These are phyloP conservation scores for Echeneis naucrates DNA, from an alignment of 2,797 vertebrate genomes.

Conservation along the genomic window DNA sequence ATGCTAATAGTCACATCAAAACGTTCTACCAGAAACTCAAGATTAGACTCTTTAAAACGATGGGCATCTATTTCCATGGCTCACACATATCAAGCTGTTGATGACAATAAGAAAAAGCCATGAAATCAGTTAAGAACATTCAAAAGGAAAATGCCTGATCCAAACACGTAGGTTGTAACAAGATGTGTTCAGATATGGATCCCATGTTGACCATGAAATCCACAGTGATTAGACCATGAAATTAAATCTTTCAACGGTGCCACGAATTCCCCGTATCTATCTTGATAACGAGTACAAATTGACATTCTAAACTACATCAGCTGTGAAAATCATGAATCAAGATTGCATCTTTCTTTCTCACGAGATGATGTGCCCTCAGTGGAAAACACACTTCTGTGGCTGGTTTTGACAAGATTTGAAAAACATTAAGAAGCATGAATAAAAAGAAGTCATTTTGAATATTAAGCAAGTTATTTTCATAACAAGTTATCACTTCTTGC, in stretches of 20 bases:
- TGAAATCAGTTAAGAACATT: constrained; percentile 62
- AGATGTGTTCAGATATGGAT: constrained; percentile 63
- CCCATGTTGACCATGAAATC: constrained; percentile 60
- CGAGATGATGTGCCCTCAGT: constrained; percentile 11
- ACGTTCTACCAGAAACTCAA: constrained; percentile 21
- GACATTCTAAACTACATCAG: constrained; percentile 61
- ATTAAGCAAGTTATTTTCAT: constrained; percentile 18
- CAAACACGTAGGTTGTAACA: constrained; percentile 19
- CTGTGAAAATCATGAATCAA: constrained; percentile 48
- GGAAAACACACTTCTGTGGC: not conserved
- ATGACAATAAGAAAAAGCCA: constrained; percentile 53
- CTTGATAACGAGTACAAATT: constrained; percentile 64
- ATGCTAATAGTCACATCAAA: constrained; percentile 60
- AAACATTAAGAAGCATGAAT: not conserved
- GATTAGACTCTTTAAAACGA: constrained; percentile 27
- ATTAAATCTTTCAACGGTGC: constrained; percentile 61
- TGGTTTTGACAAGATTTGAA: not conserved
- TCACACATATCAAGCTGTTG: constrained; percentile 20
- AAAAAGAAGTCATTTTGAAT: not conserved
- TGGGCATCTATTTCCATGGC: constrained; percentile 56
- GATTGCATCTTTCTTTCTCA: constrained; percentile 55
- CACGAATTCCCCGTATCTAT: constrained; percentile 45
- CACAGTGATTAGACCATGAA: constrained; percentile 62
- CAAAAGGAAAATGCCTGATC: constrained; percentile 39
- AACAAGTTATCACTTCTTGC: constrained; percentile 2